Base-by-base conservation (phyloP, 2,113 vertebrate genomes). In the Gymnogyps californianus region DNA sequence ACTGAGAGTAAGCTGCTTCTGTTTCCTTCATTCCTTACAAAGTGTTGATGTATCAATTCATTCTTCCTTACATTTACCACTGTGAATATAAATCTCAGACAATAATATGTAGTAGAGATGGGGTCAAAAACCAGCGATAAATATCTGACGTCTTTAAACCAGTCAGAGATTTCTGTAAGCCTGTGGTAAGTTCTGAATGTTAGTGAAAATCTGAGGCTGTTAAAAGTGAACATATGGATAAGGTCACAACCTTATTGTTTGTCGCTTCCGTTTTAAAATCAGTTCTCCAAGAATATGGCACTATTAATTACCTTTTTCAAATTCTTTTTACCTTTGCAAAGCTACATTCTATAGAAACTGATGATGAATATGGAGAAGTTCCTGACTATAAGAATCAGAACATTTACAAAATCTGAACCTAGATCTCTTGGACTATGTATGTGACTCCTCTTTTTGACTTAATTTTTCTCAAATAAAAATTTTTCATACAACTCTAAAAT, bases 61-160 rank as follows among this genome's bases (percentile, higher is more conserved):
- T 59, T 95, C 28, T 64, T 75, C 6, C 22, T 46, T 71, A 46
- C 3, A 25, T 93, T 78, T 66, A 67, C 7, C 2, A 7, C 20
- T 47, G 16, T 59, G 54, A 77, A 22, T 87, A 28, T 42, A 84
- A 80, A 51, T 42, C 7, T 66, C 31, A 51, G n/a, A 13, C 29
- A 67, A 29, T 70, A 66, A 46, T 25, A 25, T 4, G 5, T 46
- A 10, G 16, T 46, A 82, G 38, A 79, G 7, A n/a, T 54, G 16
- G 9, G 36, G 16, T 22, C 14, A 82, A 69, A 84, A 62, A 5
- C 1, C 21, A n/a, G 16, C 0, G 0, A 22, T 22, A 78, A 84
- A 51, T 22, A 6, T 32, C 12, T 78, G 25, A 17, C 3, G 1
- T 32, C 31, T 83, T 69, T 65, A 61, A 89, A 74, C 16, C 13